A percentile compares a stretch with the other conserved stretches of the same genome.
These are phyloP conservation scores for Ophioninae sp. DNA, from an alignment of 2,888 invertebrate species.

Conservation along the genomic window DNA sequence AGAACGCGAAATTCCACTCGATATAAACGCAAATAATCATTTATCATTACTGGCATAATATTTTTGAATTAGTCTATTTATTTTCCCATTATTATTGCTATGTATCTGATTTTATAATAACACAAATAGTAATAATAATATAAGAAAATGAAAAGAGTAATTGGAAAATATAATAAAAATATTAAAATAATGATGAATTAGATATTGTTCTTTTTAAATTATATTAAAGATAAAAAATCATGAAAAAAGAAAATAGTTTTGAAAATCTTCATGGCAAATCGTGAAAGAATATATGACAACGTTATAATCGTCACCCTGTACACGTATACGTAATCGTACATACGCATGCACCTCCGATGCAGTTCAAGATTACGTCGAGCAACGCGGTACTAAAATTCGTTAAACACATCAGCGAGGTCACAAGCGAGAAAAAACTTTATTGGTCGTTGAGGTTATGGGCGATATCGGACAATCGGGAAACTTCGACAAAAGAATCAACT, in stretches of 20 bases:
- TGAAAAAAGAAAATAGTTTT: not conserved
- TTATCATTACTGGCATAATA: too few species aligned
- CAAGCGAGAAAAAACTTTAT: conserved; percentile 33
- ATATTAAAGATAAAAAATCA: too few species aligned
- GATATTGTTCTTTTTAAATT: too few species aligned
- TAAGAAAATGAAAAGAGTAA: too few species aligned
- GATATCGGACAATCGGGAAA: conserved; percentile 21
- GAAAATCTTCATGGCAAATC: not conserved
- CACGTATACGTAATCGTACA: conserved; percentile 6
- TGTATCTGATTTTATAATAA: too few species aligned
- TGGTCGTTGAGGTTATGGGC: conserved; percentile 18
- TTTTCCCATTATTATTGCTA: too few species aligned
- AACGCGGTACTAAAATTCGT: conserved; percentile 48
- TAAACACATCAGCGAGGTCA: conserved; percentile 50
- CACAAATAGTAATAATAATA: too few species aligned
- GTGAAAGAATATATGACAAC: not conserved
- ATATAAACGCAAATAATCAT: too few species aligned
- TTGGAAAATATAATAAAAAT: too few species aligned
- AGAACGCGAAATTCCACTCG: too few species aligned
- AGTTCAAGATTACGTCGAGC: conserved; percentile 44
- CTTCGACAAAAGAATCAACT: conserved; percentile 16
- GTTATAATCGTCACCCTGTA: not conserved
- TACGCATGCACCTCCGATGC: conserved; percentile 37
- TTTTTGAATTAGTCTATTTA: too few species aligned
- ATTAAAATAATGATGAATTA: too few species aligned